These are phyloP conservation scores for Zaprionus vittiger DNA, from an alignment of 1,140 invertebrate species.

Conservation along the genomic window DNA sequence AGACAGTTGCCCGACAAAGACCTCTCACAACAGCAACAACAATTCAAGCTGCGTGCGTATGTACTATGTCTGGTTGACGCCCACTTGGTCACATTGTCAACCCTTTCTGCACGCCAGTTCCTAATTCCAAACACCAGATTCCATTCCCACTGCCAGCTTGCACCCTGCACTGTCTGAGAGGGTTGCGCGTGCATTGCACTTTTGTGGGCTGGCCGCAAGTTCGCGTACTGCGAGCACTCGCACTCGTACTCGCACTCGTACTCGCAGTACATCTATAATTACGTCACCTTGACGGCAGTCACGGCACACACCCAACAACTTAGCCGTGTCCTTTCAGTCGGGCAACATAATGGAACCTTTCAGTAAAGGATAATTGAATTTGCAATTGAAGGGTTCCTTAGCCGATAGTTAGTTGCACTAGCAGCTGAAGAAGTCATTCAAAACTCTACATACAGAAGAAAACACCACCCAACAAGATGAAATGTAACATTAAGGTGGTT, in stretches of 20 bases:
- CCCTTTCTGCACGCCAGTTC: conserved; percentile 47
- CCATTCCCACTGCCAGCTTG: conserved; percentile 30
- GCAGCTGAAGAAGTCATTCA: too few species aligned
- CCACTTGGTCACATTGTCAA: conserved; percentile 61
- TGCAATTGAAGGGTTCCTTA: not conserved
- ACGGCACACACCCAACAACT: conserved; percentile 42
- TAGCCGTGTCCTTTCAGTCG: not conserved
- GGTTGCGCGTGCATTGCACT: conserved; percentile 74
- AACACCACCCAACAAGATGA: too few species aligned
- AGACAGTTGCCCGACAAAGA: conserved; percentile 10
- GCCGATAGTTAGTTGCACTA: not conserved
- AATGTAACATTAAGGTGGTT: too few species aligned
- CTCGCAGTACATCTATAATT: conserved; percentile 76
- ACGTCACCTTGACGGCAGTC: conserved; percentile 68
- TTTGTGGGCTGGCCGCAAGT: conserved; percentile 55
- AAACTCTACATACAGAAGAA: too few species aligned
- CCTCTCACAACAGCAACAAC: conserved; percentile 8
- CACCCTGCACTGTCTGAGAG: conserved; percentile 43
- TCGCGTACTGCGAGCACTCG: conserved; percentile 20
- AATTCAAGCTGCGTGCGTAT: not conserved
- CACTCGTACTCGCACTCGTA: conserved; percentile 33
- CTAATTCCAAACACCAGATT: conserved; percentile 13
- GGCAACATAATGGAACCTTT: not conserved
- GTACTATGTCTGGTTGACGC: conserved; percentile 61
- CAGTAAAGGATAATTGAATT: not conserved